Evolutionary conservation across 1,140 invertebrate genomes (phyloP), one percentile per base, ranked within the genome.

Genomic region (Cyclina sinensis): DNA sequence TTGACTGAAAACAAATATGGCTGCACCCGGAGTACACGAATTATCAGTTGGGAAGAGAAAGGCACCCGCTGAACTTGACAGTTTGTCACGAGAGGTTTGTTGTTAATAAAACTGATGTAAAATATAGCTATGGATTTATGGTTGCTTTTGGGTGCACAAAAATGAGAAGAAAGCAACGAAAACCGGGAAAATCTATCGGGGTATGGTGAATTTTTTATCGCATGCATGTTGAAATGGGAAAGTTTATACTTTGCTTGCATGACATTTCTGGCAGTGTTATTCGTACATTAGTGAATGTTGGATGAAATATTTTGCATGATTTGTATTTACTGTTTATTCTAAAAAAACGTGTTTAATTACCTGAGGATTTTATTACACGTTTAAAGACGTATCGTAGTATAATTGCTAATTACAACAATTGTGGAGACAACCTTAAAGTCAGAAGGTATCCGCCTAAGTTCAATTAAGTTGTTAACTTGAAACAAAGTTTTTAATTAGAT

Each of bases 1-100:
- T 78, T 57, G 70, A 57, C 74, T 78, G 51, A 86, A 78, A 76
- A 86, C 84, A 76, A 86, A 86, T 86, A 86, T 86, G 84, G 84
- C 84, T 76, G 73, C 84, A 86, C 84, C 84, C 84, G 84, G 70
- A 76, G 84, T 83, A 76, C 70, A 78, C 70, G 65, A 85, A 73
- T 39, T 85, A 48, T 21, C 46, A 35, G 24, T 51, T 11, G 68
- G 70, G 37, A 78, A 78, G 48, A 76, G 32, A 62, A 62, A 57
- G 68, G n/a, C 70, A 51, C 68, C 84, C 51, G n/a, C 24, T 46
- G 39, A 76, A 30, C 35, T 86, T 78, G 84, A 86, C 70, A 86
- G 68, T 35, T 27, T 86, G 48, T 74, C 84, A 43, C 48, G 84
- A 46, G 74, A 76, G 70, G 84, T 76, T 78, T 39, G 74, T 78